phyloP scores from a whole-genome alignment of 1,140 invertebrate genomes.

The Cherax destructor region DNA sequence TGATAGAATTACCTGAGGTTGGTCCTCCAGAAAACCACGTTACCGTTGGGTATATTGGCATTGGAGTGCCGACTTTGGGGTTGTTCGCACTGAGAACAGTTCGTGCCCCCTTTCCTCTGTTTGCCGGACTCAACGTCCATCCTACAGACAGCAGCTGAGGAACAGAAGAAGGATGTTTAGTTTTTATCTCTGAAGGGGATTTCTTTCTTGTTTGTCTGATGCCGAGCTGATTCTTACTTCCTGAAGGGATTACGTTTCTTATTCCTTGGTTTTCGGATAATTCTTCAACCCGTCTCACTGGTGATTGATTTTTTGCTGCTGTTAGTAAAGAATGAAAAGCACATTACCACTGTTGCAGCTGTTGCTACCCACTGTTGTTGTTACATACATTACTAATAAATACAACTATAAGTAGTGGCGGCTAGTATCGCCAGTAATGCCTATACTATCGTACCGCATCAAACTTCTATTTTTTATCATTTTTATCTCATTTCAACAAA shows the following conservation, averaged over 20 bases:
- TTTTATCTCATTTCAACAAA: too few species aligned
- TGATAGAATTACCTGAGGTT: slow-evolving; percentile 24
- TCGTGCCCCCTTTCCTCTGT: neutral
- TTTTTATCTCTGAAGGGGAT: neutral
- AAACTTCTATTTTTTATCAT: too few species aligned
- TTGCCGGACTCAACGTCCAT: neutral
- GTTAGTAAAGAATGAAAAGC: neutral
- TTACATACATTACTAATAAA: neutral
- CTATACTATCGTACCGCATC: too few species aligned
- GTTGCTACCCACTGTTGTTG: neutral
- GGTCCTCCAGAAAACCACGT: slow-evolving; percentile 15
- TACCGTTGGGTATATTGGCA: slow-evolving; percentile 17
- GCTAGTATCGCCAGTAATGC: too few species aligned
- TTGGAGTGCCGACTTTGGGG: neutral
- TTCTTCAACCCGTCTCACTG: neutral
- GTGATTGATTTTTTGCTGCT: neutral
- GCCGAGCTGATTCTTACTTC: neutral
- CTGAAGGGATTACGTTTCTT: neutral
- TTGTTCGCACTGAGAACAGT: neutral
- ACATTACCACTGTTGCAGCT: too few species aligned
- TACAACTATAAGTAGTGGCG: too few species aligned
- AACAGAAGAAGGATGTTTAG: neutral
- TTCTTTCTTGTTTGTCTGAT: neutral
- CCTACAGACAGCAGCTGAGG: neutral
- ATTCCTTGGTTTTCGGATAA: neutral